Evolutionary conservation across 2,797 vertebrate species (phyloP).

Genomic region (Brachymystax lenok): DNA sequence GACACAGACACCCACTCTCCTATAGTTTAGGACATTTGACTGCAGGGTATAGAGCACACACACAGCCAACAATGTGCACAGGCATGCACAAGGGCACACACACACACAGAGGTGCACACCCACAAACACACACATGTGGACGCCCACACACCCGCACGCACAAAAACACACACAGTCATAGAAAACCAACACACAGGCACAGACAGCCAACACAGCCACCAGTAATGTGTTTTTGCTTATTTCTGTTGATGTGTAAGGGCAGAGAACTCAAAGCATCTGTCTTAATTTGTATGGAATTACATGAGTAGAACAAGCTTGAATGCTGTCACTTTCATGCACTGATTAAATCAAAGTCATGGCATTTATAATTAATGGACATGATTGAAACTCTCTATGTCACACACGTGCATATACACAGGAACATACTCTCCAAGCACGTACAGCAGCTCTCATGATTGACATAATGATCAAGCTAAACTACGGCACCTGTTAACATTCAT

Average conservation of each 20-base stretch:
- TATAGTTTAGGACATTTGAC: slow-evolving; percentile 48
- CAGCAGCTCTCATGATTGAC: slow-evolving; percentile 31
- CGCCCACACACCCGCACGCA: slow-evolving; percentile 24
- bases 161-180: slow-evolving; percentile 25
- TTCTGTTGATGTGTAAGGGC: slow-evolving; percentile 54
- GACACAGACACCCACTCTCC: slow-evolving; percentile 48
- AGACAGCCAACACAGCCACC: slow-evolving; percentile 51
- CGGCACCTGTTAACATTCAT: slow-evolving; percentile 55
- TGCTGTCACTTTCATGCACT: slow-evolving; percentile 52
- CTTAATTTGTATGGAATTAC: slow-evolving; percentile 65
- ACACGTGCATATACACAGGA: neutral
- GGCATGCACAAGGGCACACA: slow-evolving; percentile 46
- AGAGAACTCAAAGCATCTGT: slow-evolving; percentile 60
- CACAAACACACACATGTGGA: slow-evolving; percentile 16
- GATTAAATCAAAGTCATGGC: slow-evolving; percentile 51
- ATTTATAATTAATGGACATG: slow-evolving; percentile 42
- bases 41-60: slow-evolving; percentile 53
- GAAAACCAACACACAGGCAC: slow-evolving; percentile 22
- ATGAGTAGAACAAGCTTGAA: slow-evolving; percentile 64
- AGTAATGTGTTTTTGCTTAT: slow-evolving; percentile 67
- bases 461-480: slow-evolving; percentile 39
- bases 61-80: slow-evolving; percentile 32
- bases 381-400: neutral
- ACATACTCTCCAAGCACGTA: neutral
- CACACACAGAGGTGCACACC: slow-evolving; percentile 44